Evolutionary conservation across 2,888 invertebrate species (phyloP).

Genomic region (Thymelicus sylvestris): DNA sequence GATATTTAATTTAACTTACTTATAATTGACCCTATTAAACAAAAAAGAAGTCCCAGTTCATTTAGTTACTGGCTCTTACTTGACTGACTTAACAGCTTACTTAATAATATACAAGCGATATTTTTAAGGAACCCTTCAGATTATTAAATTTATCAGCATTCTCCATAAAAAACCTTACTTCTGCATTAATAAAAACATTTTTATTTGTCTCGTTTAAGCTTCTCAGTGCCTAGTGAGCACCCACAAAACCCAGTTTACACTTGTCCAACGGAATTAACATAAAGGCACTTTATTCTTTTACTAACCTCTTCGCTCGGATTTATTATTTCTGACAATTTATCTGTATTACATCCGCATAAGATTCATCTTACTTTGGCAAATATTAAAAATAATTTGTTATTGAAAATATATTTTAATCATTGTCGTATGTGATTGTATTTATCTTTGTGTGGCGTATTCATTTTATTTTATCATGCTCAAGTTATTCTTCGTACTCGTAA

Average conservation of each 20-base stretch:
- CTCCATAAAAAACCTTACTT: too few relatives aligned
- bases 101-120: too few relatives aligned
- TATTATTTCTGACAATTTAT: background rate
- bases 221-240: constrained; percentile 8
- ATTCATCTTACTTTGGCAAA: background rate
- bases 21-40: too few relatives aligned
- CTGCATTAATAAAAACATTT: background rate
- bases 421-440: constrained; percentile 44
- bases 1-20: too few relatives aligned
- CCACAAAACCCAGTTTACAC: constrained; percentile 20
- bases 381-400: constrained; percentile 25
- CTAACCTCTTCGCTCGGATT: background rate
- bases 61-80: too few relatives aligned
- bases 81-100: too few relatives aligned
- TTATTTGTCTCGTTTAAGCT: background rate
- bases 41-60: too few relatives aligned
- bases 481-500: too few relatives aligned
- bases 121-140: too few relatives aligned
- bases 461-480: background rate
- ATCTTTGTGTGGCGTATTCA: constrained; percentile 34
- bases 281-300: constrained; percentile 22
- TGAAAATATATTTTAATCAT: constrained; percentile 40
- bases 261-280: constrained; percentile 30
- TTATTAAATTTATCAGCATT: too few relatives aligned
- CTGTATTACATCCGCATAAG: background rate